Evolutionary conservation across 2,113 vertebrate species (phyloP), one percentile per base, ranked within the genome.

Genomic region (Cephalopholis sonnerati): DNA sequence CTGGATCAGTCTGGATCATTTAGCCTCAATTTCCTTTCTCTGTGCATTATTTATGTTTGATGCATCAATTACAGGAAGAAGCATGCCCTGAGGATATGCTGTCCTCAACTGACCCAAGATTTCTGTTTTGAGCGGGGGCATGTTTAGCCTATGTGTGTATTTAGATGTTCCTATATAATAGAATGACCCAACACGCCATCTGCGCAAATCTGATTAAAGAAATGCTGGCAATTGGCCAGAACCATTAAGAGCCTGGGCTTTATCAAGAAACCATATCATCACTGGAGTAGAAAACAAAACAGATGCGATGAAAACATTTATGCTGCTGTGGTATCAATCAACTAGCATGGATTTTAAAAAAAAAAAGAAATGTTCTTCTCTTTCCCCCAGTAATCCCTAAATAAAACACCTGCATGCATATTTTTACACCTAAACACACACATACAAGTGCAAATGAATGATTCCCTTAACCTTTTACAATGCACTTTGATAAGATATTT

Each of bases 1-100:
- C 77, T 32, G 46, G 57, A 63, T 73, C 77, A 64, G 39, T 73
- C 77, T 32, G 46, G 57, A 63, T 73, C 77, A 64, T 74, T 84
- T 69, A 63, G 11, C 50, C 4, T 77, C 73, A 77, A 24, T 57
- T 63, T 84, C 69, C 51, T 46, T 29, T 58, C 72, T 65, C 2
- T 2, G 2, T 84, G 67, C 24, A 81, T 87, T 69, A 87, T 84
- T 84, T 54, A 87, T 84, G 57, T 73, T 20, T 9, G 39, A 71
- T 73, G 48, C 41, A 59, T 70, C 17, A 76, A 53, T 65, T 73
- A 67, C 27, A 79, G 71, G 48, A 84, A n/a, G 27, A 55, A 27
- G 10, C 16, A 3, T 41, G 4, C 24, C 74, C 76, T 27, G 2
- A 75, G 73, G 76, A 77, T 70, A 53, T 7, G 16, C 20, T 71